These are phyloP conservation scores for Bilobella aurantiaca DNA, from an alignment of 1,140 invertebrate genomes.

Conservation along the genomic window DNA sequence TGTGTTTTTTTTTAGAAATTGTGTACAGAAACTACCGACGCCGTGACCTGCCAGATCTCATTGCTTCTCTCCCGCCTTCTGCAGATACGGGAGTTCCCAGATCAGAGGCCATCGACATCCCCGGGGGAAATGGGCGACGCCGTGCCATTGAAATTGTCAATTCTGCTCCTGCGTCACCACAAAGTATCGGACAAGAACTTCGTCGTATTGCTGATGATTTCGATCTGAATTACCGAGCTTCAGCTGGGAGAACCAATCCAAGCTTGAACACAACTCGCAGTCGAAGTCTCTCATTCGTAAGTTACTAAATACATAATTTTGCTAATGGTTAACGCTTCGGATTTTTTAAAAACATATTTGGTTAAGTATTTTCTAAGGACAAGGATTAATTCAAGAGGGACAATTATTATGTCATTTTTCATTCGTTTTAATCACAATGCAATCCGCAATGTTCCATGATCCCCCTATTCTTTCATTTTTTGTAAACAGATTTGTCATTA, in stretches of 20 bases:
- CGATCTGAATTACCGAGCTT: background rate
- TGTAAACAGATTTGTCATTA: too few species aligned
- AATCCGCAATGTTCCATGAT: too few species aligned
- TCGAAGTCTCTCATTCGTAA: background rate
- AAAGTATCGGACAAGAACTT: slow-evolving; percentile 8
- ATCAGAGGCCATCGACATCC: background rate
- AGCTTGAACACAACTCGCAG: background rate
- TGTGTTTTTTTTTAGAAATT: background rate
- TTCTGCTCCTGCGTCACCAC: background rate
- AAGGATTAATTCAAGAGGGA: background rate
- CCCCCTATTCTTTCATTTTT: too few species aligned
- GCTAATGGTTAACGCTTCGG: background rate
- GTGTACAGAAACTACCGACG: background rate
- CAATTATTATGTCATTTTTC: background rate
- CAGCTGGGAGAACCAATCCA: background rate
- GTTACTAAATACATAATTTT: background rate
- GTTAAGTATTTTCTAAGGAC: background rate
- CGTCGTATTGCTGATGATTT: slow-evolving; percentile 19
- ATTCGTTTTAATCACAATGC: background rate
- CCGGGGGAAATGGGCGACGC: background rate
- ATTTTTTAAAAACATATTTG: background rate
- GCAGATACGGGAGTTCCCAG: background rate
- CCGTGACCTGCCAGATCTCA: background rate
- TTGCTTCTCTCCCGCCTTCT: background rate
- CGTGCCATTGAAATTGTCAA: background rate